A percentile compares a stretch with the other conserved stretches of the same genome.
Conservation (phyloP, 2,113 vertebrate genomes). For the Lynx canadensis region DNA sequence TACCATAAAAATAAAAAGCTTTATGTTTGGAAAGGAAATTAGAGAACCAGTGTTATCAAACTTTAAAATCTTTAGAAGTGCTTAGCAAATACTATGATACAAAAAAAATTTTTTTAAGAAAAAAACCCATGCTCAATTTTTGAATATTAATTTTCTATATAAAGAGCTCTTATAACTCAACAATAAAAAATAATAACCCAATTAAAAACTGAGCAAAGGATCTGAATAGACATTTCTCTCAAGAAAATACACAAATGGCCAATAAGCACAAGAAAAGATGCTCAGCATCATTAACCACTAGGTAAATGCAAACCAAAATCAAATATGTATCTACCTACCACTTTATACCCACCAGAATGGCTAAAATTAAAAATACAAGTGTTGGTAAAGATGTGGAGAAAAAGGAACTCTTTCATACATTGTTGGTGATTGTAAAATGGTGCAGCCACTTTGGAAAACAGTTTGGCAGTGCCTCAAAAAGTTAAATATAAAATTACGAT, state of each 20-base stretch:
- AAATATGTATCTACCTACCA: not conserved
- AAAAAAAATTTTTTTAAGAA: not conserved
- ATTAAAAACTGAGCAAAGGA: constrained; percentile 24
- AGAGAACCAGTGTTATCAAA: not conserved
- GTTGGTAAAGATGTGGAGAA: not conserved
- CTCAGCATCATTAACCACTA: not conserved
- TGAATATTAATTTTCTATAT: constrained; percentile 13
- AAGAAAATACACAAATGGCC: not conserved
- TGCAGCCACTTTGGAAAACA: not conserved
- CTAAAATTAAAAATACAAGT: not conserved
- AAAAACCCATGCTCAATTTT: not conserved
- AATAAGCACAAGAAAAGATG: not conserved
- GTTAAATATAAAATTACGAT: not conserved
- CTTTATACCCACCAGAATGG: not conserved
- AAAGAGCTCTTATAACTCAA: constrained; percentile 23
- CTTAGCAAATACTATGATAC: not conserved
- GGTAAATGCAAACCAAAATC: constrained; percentile 7
- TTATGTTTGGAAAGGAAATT: constrained; percentile 28
- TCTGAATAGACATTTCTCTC: not conserved
- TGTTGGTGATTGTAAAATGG: not conserved
- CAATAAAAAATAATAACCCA: constrained; percentile 35
- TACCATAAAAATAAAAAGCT: constrained; percentile 5
- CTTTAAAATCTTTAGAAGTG: constrained; percentile 19
- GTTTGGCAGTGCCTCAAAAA: not conserved
- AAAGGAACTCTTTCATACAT: not conserved